These are phyloP conservation scores for Ceratosolen solmsi DNA, from an alignment of 1,140 invertebrate genomes.

Conservation along the genomic window DNA sequence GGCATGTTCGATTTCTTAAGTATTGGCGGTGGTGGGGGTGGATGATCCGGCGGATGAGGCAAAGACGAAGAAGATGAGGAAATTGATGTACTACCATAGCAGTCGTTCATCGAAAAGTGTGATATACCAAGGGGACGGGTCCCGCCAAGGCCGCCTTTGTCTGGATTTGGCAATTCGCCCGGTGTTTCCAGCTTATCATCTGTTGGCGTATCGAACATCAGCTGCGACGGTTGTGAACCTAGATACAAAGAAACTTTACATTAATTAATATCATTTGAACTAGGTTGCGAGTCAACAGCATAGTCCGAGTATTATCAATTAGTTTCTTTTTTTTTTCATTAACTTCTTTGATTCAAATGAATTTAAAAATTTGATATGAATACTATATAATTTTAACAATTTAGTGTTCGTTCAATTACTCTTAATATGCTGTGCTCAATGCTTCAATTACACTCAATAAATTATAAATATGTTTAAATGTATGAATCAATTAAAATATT, in stretches of 20 bases:
- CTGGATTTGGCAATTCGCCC: conserved; percentile 83
- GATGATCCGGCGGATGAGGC: conserved; percentile 71
- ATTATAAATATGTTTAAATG: no score
- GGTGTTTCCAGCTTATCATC: conserved; percentile 81
- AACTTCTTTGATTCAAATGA: no score
- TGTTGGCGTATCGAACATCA: conserved; percentile 72
- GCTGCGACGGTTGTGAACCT: conserved; percentile 74
- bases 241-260: background rate
- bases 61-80: conserved; percentile 26
- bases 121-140: conserved; percentile 80
- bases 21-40: conserved; percentile 70
- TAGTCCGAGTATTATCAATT: no score
- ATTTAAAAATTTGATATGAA: no score
- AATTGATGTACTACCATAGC: conserved; percentile 55
- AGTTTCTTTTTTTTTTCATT: no score
- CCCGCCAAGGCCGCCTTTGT: conserved; percentile 82
- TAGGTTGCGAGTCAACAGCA: no score
- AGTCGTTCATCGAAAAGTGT: conserved; percentile 67
- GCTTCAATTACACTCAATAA: no score
- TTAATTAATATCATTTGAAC: no score
- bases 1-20: conserved; percentile 69
- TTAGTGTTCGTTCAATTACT: no score
- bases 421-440: no score
- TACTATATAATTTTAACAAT: no score
- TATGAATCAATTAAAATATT: no score